phyloP scores from a whole-genome alignment of 2,888 invertebrate genomes.

The Drosophila mayaguana region DNA sequence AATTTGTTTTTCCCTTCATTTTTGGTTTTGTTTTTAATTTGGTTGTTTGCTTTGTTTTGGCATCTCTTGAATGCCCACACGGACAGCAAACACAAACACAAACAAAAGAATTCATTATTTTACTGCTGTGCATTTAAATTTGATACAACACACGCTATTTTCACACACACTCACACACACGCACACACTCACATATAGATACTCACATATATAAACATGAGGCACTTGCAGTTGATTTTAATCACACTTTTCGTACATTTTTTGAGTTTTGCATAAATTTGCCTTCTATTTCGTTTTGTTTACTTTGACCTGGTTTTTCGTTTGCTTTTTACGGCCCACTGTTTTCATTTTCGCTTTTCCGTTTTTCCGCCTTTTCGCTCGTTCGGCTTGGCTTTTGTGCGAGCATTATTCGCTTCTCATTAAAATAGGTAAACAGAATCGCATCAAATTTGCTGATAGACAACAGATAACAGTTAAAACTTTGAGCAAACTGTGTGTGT shows the following conservation, averaged over 20 bases:
- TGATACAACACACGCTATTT: constrained; percentile 78
- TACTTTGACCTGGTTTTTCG: constrained; percentile 80
- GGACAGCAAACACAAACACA: constrained; percentile 53
- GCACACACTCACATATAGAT: constrained; percentile 20
- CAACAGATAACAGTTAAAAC: constrained; percentile 79
- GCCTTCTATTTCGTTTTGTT: constrained; percentile 71
- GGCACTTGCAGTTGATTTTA: constrained; percentile 71
- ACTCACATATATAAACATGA: constrained; percentile 30
- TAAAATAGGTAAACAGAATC: constrained; percentile 79
- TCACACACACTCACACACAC: constrained; percentile 41
- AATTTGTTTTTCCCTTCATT: constrained; percentile 6
- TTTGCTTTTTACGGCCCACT: constrained; percentile 49
- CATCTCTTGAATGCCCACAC: constrained; percentile 38
- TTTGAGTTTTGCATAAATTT: constrained; percentile 80
- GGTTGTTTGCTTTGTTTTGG: constrained; percentile 41
- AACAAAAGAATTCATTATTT: constrained; percentile 81
- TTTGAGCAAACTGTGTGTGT: constrained; percentile 62
- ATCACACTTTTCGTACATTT: constrained; percentile 69
- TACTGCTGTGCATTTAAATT: constrained; percentile 78
- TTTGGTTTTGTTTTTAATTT: constrained; percentile 33
- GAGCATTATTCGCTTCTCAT: constrained; percentile 73
- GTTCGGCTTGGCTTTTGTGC: constrained; percentile 39
- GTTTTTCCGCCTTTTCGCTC: constrained; percentile 28
- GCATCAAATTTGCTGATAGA: constrained; percentile 80
- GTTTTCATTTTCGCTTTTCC: constrained; percentile 46